Percentiles rank a stretch among this genome's conserved stretches.
These are phyloP conservation scores for Harmothoe impar DNA, from an alignment of 2,888 invertebrate species.

Conservation along the genomic window DNA sequence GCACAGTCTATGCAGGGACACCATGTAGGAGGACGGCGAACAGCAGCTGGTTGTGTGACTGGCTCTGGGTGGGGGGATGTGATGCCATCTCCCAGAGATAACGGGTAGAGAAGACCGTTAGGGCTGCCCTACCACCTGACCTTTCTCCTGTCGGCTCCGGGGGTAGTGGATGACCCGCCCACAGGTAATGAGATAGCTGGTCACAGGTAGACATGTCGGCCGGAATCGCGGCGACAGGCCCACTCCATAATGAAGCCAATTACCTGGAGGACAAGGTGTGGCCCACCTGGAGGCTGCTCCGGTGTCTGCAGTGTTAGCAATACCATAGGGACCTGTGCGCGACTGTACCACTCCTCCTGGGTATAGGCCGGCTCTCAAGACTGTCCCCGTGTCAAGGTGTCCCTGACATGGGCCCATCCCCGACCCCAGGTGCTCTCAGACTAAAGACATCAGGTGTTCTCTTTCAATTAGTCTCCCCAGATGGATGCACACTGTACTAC, in stretches of 20 bases:
- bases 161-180: constrained; percentile 4
- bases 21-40: too few relatives aligned
- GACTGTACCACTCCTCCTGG: neutral
- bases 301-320: neutral
- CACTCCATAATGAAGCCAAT: constrained; percentile 48
- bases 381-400: too few relatives aligned
- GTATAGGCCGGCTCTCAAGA: too few relatives aligned
- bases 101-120: neutral
- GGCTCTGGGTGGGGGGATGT: neutral
- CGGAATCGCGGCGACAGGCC: constrained; percentile 23
- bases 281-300: constrained; percentile 46
- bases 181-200: constrained; percentile 51
- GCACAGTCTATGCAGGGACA: too few relatives aligned
- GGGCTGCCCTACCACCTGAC: neutral
- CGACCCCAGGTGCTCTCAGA: neutral
- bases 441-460: neutral
- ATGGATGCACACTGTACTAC: neutral
- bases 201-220: constrained; percentile 44
- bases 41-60: neutral
- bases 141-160: neutral
- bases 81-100: constrained; percentile 26
- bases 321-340: neutral
- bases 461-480: neutral
- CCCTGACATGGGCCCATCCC: neutral
- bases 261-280: constrained; percentile 37